phyloP scores from a whole-genome alignment of 1,140 invertebrate species.

The Psilanteris sp. region DNA sequence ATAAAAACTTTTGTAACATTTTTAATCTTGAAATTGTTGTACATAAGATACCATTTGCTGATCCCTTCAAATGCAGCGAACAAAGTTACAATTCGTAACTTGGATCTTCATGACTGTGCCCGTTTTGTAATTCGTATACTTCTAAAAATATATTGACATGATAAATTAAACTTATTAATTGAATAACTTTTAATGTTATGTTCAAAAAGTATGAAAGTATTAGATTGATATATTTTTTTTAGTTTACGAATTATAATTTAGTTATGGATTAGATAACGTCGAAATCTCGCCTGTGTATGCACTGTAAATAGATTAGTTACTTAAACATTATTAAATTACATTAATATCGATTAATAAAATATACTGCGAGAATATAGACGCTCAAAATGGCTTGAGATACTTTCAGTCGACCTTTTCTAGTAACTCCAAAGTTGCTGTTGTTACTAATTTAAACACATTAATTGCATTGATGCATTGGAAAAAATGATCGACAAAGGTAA shows the following conservation, averaged over 20 bases:
- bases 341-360: slow-evolving; percentile 44
- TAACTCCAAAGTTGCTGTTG: slow-evolving; percentile 2
- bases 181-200: not conserved
- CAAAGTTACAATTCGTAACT: not conserved
- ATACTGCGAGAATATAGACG: slow-evolving; percentile 55
- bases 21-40: slow-evolving; percentile 32
- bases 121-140: slow-evolving; percentile 1
- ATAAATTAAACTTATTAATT: not conserved
- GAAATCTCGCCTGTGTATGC: slow-evolving; percentile 61
- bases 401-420: slow-evolving; percentile 31
- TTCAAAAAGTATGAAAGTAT: not conserved
- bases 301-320: slow-evolving; percentile 72
- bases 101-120: not conserved
- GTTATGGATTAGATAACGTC: slow-evolving; percentile 13
- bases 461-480: not conserved
- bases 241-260: slow-evolving; percentile 15
- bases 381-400: slow-evolving; percentile 40
- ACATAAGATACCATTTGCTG: slow-evolving; percentile 34
- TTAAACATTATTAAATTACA: slow-evolving; percentile 60
- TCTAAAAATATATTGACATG: not conserved
- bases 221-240: slow-evolving; percentile 18
- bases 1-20: slow-evolving; percentile 50
- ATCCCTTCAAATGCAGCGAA: not conserved
- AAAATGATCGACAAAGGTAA: not conserved
- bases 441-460: not conserved